These are phyloP conservation scores for Steinernema khuongi DNA, from an alignment of 1,140 invertebrate genomes.

Conservation along the genomic window DNA sequence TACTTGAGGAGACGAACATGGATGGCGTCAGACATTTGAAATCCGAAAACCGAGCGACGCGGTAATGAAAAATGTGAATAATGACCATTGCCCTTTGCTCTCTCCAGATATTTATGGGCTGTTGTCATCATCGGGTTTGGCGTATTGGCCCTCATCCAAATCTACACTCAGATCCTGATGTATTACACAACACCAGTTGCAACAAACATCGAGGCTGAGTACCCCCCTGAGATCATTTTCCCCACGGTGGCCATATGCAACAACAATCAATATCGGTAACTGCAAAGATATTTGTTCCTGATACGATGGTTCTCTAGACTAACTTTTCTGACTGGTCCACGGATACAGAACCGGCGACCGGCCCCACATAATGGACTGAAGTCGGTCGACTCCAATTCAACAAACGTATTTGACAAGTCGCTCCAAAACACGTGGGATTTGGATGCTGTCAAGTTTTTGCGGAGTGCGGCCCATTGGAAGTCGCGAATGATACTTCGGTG, in stretches of 20 bases:
- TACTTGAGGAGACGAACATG: conserved; percentile 39
- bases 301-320: conserved; percentile 32
- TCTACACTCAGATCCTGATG: conserved; percentile 40
- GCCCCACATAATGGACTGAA: conserved; percentile 20
- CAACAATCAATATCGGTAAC: conserved; percentile 54
- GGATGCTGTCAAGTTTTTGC: conserved; percentile 54
- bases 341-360: conserved; percentile 43
- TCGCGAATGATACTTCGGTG: conserved; percentile 40
- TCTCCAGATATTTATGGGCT: conserved; percentile 31
- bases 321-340: conserved; percentile 50
- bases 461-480: conserved; percentile 55
- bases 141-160: conserved; percentile 35
- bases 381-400: conserved; percentile 31
- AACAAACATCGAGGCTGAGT: conserved; percentile 57
- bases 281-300: conserved; percentile 16
- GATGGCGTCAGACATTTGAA: conserved; percentile 36
- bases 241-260: conserved; percentile 58
- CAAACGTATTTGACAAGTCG: conserved; percentile 48
- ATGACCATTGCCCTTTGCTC: background rate
- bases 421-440: conserved; percentile 52
- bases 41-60: conserved; percentile 18
- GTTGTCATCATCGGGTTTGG: conserved; percentile 28
- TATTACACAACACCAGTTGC: conserved; percentile 41
- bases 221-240: conserved; percentile 50
- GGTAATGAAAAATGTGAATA: conserved; percentile 19